These are phyloP conservation scores for Atethmia centrago DNA, from an alignment of 2,888 invertebrate genomes.

Conservation along the genomic window DNA sequence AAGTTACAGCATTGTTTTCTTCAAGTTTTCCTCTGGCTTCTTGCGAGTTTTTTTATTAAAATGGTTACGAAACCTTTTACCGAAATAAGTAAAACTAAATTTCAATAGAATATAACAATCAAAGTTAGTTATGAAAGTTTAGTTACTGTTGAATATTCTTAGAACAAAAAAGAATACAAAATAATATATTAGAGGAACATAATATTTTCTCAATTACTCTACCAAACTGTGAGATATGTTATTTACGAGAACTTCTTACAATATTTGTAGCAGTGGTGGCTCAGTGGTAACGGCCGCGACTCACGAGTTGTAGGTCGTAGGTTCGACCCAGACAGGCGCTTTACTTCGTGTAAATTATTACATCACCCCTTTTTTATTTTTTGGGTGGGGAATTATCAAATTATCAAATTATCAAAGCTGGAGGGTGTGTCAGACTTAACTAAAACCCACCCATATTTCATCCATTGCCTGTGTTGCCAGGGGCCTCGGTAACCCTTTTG, in stretches of 20 bases:
- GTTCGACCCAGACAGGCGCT: too few relatives aligned
- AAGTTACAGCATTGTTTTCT: background rate
- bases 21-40: background rate
- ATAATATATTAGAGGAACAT: background rate
- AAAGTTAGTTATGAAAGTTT: conserved; percentile 37
- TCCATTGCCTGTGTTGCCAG: too few relatives aligned
- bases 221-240: background rate
- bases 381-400: too few relatives aligned
- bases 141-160: conserved; percentile 5
- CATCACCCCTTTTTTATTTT: too few relatives aligned
- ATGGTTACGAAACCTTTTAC: conserved; percentile 32
- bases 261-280: too few relatives aligned
- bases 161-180: background rate
- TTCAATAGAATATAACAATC: conserved; percentile 43
- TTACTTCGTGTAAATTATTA: too few relatives aligned
- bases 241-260: background rate
- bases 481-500: too few relatives aligned
- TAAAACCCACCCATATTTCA: too few relatives aligned
- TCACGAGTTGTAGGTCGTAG: too few relatives aligned
- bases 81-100: background rate
- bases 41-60: conserved; percentile 18
- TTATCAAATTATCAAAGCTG: too few relatives aligned
- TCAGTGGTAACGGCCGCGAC: too few relatives aligned
- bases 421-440: too few relatives aligned
- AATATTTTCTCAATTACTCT: background rate